Conservation (phyloP, 2,113 vertebrate genomes). For the Etheostoma spectabile region DNA sequence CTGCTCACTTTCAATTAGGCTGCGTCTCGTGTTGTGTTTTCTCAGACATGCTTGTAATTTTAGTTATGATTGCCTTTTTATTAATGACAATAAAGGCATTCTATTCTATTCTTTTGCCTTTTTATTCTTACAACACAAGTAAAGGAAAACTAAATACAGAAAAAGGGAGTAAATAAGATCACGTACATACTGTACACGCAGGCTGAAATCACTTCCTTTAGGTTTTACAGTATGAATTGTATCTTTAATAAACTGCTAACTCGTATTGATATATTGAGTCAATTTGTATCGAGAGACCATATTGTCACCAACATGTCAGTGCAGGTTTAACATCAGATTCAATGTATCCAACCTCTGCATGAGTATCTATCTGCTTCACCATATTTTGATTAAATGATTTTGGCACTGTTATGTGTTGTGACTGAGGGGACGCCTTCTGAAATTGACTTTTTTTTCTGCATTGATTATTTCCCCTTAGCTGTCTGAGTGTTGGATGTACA, state of each 20-base stretch:
- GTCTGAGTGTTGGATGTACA: neutral
- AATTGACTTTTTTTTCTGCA: neutral
- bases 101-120: too few relatives aligned
- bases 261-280: neutral
- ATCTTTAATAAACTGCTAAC: neutral
- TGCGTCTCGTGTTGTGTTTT: constrained; percentile 7
- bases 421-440: neutral
- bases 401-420: neutral
- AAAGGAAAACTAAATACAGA: neutral
- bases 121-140: neutral
- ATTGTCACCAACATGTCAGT: neutral
- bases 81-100: too few relatives aligned
- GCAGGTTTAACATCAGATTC: neutral
- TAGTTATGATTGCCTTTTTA: constrained; percentile 1
- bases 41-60: constrained; percentile 39
- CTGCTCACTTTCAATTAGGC: constrained; percentile 14
- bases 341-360: neutral
- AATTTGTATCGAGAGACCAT: neutral
- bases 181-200: neutral
- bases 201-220: neutral
- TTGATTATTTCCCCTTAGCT: neutral
- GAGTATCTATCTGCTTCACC: neutral
- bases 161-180: neutral
- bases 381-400: neutral
- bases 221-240: neutral